Conservation (phyloP, 2,888 invertebrate species). For the Acheta domesticus region DNA sequence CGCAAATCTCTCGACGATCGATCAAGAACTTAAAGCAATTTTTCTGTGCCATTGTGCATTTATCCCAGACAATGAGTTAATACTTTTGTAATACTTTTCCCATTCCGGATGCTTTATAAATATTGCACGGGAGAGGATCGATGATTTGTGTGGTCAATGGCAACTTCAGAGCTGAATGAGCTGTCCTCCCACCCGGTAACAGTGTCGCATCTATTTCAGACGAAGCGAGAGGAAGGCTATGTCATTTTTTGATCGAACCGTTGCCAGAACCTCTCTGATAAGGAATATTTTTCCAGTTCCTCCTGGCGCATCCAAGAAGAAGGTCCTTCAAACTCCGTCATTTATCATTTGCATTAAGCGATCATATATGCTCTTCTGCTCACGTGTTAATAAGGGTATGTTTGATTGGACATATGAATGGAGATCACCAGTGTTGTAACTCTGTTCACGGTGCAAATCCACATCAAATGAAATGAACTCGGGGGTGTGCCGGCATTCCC, state of each 20-base stretch:
- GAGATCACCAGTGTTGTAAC: neutral
- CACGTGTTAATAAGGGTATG: constrained; percentile 38
- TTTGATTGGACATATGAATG: constrained; percentile 32
- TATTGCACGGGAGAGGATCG: constrained; percentile 28
- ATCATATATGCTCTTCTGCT: constrained; percentile 38
- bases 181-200: neutral
- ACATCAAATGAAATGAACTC: neutral
- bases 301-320: constrained; percentile 26
- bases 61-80: neutral
- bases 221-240: neutral
- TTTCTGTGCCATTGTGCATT: no score
- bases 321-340: constrained; percentile 21
- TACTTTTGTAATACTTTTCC: neutral
- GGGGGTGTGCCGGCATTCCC: constrained; percentile 27
- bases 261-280: neutral
- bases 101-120: neutral
- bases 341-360: constrained; percentile 29
- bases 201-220: constrained; percentile 26
- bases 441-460: neutral
- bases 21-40: no score
- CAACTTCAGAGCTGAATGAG: constrained; percentile 11
- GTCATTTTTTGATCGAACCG: constrained; percentile 5
- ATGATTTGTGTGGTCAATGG: constrained; percentile 28
- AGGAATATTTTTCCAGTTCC: constrained; percentile 23
- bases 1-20: no score